phyloP scores from a whole-genome alignment of 2,888 invertebrate species.

The Drosophila ustulata region DNA sequence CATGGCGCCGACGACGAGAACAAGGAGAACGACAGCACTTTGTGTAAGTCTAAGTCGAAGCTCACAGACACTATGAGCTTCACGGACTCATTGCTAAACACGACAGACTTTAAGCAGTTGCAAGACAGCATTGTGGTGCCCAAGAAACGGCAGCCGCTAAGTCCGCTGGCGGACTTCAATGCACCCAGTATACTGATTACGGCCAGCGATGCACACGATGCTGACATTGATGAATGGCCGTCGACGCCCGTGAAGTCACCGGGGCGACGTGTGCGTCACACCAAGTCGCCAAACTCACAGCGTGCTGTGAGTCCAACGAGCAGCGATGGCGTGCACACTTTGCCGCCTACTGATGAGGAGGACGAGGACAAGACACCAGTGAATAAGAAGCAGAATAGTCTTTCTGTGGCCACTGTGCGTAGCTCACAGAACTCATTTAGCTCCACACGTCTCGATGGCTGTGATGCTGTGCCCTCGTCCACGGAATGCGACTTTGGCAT shows the following conservation, averaged over 20 bases:
- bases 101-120: conserved; percentile 73
- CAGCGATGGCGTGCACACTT: conserved; percentile 55
- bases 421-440: conserved; percentile 66
- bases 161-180: conserved; percentile 67
- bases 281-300: conserved; percentile 70
- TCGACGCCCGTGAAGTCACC: conserved; percentile 72
- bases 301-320: conserved; percentile 52
- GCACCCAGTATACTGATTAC: conserved; percentile 55
- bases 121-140: conserved; percentile 58
- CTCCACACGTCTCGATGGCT: conserved; percentile 77
- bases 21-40: conserved; percentile 77
- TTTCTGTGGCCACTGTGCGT: not conserved
- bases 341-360: conserved; percentile 53
- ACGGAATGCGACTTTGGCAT: conserved; percentile 63
- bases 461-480: conserved; percentile 52
- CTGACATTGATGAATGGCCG: conserved; percentile 82
- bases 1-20: conserved; percentile 47
- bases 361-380: conserved; percentile 66
- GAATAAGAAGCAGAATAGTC: conserved; percentile 47
- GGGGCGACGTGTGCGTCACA: conserved; percentile 68
- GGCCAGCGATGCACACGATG: conserved; percentile 63
- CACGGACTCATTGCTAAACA: conserved; percentile 81
- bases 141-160: conserved; percentile 73
- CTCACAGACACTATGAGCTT: conserved; percentile 82
- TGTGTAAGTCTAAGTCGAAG: conserved; percentile 49